A percentile compares a stretch with the other conserved stretches of the same genome.
Evolutionary conservation across 2,888 invertebrate genomes (phyloP).

Genomic region (Cenopis cana): DNA sequence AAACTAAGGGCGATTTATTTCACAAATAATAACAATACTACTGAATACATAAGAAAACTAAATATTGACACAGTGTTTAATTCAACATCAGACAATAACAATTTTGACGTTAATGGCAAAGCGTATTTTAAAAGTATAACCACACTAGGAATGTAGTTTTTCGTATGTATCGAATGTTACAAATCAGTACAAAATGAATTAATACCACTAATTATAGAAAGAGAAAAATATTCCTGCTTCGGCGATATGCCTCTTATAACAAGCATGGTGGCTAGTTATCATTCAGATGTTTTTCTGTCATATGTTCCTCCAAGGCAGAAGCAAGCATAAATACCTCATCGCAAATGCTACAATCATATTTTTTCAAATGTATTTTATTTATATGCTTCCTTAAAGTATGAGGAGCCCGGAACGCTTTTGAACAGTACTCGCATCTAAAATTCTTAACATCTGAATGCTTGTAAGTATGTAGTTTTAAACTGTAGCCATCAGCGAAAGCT

Average conservation of each 20-base stretch:
- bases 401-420: conserved; percentile 48
- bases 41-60: background rate
- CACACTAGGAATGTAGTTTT: too few relatives aligned
- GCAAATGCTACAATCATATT: conserved; percentile 30
- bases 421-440: conserved; percentile 51
- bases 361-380: conserved; percentile 34
- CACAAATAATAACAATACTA: background rate
- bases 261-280: background rate
- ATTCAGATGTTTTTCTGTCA: conserved; percentile 26
- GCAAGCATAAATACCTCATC: conserved; percentile 17
- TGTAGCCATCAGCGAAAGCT: conserved; percentile 2
- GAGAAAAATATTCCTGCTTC: background rate
- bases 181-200: background rate
- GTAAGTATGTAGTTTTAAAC: conserved; percentile 19
- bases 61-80: background rate
- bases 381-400: conserved; percentile 28
- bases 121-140: background rate
- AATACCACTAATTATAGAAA: background rate
- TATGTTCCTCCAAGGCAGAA: conserved; percentile 16
- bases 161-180: background rate
- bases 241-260: background rate
- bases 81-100: background rate
- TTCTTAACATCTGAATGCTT: conserved; percentile 49
- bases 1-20: background rate
- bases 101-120: background rate